Evolutionary conservation across 2,113 vertebrate genomes (phyloP), one percentile per base, ranked within the genome.

Genomic region (Limanda limanda): DNA sequence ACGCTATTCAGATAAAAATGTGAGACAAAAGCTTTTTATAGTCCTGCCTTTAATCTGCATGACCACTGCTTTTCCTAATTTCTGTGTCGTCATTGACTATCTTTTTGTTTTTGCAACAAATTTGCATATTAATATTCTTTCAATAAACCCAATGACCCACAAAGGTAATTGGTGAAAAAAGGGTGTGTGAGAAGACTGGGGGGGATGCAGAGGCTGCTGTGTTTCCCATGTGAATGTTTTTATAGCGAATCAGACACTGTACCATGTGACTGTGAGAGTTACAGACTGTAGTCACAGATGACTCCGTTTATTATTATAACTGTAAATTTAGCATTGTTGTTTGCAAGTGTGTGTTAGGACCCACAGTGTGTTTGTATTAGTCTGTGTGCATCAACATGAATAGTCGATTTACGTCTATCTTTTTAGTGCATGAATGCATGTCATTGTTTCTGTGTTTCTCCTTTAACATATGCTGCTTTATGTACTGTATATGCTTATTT

Each of bases 71-170:
- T 62, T 12, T 23, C 3, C 21, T 78, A 23, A 71, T 67, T 71
- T 37, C 31, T 55, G 61, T 54, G 31, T 37, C 42, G 42, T 71
- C 70, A 57, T 24, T 71, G 72, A 55, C 27, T 13, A 65, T 58
- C 15, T 27, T 27, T 25, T 24, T 15, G 9, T 13, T 25, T 9
- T n/a, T 1, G 20, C 18, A n/a, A 27, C 23, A 23, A 1, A 86
- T 86, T 68, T 78, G 59, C 63, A 77, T 71, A 65, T 78, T 59
- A 52, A 58, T 62, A 64, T 80, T n/a, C 37, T 14, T 64, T 23
- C 42, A 17, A 17, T 52, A n/a, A 6, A 62, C 59, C 54, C 54
- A 62, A 47, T 54, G 45, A 77, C 42, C 47, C 47, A 64, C n/a
- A 55, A 45, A 27, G 17, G n/a, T 20, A 15, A 20, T 12, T 4